Conservation (phyloP, 30 jellyfish, hydroid and myxozoan genomes). For the Cassiopea andromeda region DNA sequence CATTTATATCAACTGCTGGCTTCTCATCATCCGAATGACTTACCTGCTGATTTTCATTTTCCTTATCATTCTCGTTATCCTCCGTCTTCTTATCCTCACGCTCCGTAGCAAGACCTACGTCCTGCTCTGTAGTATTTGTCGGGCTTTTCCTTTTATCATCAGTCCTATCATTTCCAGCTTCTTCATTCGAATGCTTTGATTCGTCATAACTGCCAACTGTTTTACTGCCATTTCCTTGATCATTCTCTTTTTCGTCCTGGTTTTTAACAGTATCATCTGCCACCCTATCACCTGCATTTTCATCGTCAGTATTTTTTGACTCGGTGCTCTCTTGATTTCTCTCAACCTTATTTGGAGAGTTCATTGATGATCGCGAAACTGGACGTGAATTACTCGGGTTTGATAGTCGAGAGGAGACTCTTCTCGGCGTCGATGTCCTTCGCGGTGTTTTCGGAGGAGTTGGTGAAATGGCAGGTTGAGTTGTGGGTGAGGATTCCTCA, state of each 20-base stretch:
- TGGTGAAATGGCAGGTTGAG: constrained; percentile 35
- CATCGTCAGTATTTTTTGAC: neutral
- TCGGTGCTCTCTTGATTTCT: constrained; percentile 5
- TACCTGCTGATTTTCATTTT: neutral
- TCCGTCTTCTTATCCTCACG: neutral
- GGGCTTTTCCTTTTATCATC: neutral
- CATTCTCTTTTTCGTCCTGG: neutral
- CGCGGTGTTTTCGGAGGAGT: constrained; percentile 70
- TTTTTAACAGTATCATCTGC: neutral
- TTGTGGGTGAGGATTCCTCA: neutral
- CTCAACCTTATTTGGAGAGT: neutral
- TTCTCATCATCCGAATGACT: neutral
- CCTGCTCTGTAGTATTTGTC: neutral
- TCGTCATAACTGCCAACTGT: neutral
- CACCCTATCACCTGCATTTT: constrained; percentile 1
- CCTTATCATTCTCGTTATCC: neutral
- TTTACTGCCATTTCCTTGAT: neutral
- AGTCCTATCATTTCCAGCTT: neutral
- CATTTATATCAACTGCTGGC: neutral
- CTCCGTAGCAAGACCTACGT: neutral
- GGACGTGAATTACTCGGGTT: constrained; percentile 33
- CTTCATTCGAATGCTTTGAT: neutral
- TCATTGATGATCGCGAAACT: constrained; percentile 29
- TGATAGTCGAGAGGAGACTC: constrained; percentile 40
- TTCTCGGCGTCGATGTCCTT: constrained; percentile 13